Conservation (phyloP, 1,140 invertebrate genomes). For the Neoseiulus cucumeris region DNA sequence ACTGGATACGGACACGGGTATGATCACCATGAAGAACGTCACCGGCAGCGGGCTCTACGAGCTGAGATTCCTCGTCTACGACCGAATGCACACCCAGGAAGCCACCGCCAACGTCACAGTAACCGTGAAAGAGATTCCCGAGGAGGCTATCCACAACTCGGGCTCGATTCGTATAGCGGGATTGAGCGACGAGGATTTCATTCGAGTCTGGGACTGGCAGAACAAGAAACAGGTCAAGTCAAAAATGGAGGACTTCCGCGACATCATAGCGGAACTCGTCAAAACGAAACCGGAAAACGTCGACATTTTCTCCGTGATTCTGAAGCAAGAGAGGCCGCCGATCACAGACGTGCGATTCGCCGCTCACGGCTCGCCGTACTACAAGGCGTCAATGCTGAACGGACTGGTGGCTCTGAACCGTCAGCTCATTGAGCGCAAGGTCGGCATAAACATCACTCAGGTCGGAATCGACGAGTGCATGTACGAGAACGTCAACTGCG, state of each 20-base stretch:
- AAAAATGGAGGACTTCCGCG: constrained; percentile 65
- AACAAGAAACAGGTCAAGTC: constrained; percentile 58
- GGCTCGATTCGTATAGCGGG: constrained; percentile 78
- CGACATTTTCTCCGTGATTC: constrained; percentile 81
- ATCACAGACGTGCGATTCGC: constrained; percentile 80
- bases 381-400: constrained; percentile 77
- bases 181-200: constrained; percentile 89
- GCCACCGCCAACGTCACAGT: constrained; percentile 79
- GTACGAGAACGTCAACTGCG: constrained; percentile 82
- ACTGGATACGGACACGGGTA: constrained; percentile 70
- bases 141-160: constrained; percentile 83
- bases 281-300: constrained; percentile 68
- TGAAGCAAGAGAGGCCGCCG: constrained; percentile 60
- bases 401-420: constrained; percentile 81
- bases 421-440: constrained; percentile 72
- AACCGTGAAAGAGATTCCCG: constrained; percentile 73
- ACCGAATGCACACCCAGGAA: constrained; percentile 77
- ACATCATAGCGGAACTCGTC: constrained; percentile 56
- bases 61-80: constrained; percentile 75
- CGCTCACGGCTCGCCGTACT: constrained; percentile 84
- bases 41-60: constrained; percentile 60
- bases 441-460: constrained; percentile 90
- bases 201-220: constrained; percentile 72
- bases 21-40: constrained; percentile 81
- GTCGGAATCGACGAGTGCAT: constrained; percentile 92